Conservation (phyloP, 2,797 vertebrate genomes). For the Pogoniulus pusillus region DNA sequence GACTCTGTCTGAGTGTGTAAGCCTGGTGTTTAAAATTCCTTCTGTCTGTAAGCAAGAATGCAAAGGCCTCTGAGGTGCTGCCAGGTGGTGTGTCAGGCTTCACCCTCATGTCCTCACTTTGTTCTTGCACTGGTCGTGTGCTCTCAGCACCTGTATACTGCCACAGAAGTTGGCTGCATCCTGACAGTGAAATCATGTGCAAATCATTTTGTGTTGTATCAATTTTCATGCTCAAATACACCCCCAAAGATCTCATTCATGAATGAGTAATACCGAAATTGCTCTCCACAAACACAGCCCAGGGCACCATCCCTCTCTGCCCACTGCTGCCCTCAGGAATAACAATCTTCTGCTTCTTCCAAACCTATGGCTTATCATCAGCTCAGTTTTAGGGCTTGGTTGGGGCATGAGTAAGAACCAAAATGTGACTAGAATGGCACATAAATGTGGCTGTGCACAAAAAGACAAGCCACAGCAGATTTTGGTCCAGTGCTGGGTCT, state of each 20-base stretch:
- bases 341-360: background rate
- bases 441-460: background rate
- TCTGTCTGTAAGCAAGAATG: background rate
- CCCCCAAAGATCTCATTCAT: background rate
- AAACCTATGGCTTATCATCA: background rate
- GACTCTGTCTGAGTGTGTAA: background rate
- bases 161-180: background rate
- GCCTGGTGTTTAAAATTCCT: background rate
- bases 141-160: background rate
- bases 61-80: background rate
- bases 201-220: background rate
- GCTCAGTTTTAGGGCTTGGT: background rate
- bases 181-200: background rate
- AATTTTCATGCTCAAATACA: background rate
- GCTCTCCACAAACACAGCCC: background rate
- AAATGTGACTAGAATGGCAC: background rate
- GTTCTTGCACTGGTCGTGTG: background rate
- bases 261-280: constrained; percentile 30
- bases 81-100: background rate
- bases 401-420: background rate
- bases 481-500: background rate
- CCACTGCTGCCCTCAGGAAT: background rate
- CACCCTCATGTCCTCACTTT: fast-evolving
- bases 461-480: background rate
- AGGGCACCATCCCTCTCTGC: background rate